Base-by-base conservation (phyloP, 2,797 vertebrate genomes). In the Lepus townsendii region DNA sequence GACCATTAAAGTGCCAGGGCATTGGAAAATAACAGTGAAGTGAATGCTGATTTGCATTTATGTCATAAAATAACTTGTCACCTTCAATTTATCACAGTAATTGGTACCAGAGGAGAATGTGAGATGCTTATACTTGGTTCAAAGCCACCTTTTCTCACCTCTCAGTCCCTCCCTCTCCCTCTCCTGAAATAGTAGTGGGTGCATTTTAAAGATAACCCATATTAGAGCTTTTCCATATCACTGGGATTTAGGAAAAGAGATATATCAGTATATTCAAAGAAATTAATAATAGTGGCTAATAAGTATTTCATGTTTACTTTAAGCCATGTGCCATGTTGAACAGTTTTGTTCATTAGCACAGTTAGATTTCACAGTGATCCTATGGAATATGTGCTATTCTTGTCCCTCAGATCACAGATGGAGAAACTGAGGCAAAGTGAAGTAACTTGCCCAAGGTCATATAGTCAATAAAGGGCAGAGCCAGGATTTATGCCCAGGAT, bases 11-110 rank as follows among this genome's bases (percentile, higher is more conserved):
- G 73, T 96, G 97, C 95, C 96, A 97, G 95, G 83, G 97, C 91
- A 94, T 65, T 93, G 93, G 97, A 98, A 98, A 98, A 98, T 93
- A 95, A 97, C 96, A 93, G 85, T 69, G 91, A 98, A 97, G 91
- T 95, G 97, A 98, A 96, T 50, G 76, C 93, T 97, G 95, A 96
- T 79, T 97, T 97, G 96, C 96, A 97, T 98, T 98, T 97, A 96
- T 92, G 96, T 95, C 95, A 96, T 96, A 97, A 98, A 97, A 97
- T 94, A 97, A 90, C 88, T 91, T 79, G 91, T 87, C 82, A 54
- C 83, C 77, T 96, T 97, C 91, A 97, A 94, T 97, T 97, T 95
- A 91, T 95, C 80, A 20, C 65, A 83, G 93, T 96, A 96, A 96
- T 91, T 97, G 94, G 90, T 97, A 88, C 97, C 95, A 94, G 95